A percentile compares a stretch with the other conserved stretches of the same genome.
Conservation (phyloP, 2,888 invertebrate genomes). For the Zaprionus lineosus region DNA sequence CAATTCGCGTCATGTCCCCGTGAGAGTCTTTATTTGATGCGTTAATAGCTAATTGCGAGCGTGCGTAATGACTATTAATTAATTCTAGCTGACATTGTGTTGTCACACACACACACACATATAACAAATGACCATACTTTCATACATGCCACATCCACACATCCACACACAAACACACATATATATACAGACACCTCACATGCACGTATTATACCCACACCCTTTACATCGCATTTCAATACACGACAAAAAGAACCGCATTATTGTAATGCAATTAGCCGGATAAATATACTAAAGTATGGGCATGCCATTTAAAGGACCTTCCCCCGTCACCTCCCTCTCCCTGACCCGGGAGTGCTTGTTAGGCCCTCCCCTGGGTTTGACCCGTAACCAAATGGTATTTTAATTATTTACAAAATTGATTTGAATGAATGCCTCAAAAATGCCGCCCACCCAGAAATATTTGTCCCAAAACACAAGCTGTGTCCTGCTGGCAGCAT, state of each 20-base stretch:
- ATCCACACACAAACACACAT: background rate
- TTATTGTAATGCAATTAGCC: slow-evolving; percentile 60
- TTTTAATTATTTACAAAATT: slow-evolving; percentile 54
- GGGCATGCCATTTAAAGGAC: background rate
- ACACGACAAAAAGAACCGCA: slow-evolving; percentile 47
- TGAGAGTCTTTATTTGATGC: background rate
- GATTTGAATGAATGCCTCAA: slow-evolving; percentile 26
- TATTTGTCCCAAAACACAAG: slow-evolving; percentile 4
- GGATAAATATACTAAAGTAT: slow-evolving; percentile 31
- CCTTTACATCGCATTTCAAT: slow-evolving; percentile 42
- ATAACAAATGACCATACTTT: too few species aligned
- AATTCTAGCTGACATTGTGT: slow-evolving; percentile 32
- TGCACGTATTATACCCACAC: background rate
- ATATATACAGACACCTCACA: background rate
- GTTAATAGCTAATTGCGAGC: slow-evolving; percentile 19
- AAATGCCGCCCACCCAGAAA: slow-evolving; percentile 12
- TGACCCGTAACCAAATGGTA: slow-evolving; percentile 15
- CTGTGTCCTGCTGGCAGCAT: slow-evolving; percentile 7
- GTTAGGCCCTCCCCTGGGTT: background rate
- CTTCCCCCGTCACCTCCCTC: too few species aligned
- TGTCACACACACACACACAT: background rate
- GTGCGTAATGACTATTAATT: slow-evolving; percentile 30
- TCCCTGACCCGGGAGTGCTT: background rate
- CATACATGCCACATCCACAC: background rate
- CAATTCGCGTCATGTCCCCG: too few species aligned